Conservation (phyloP, 2,113 vertebrate genomes). For the Hemibagrus wyckioides region DNA sequence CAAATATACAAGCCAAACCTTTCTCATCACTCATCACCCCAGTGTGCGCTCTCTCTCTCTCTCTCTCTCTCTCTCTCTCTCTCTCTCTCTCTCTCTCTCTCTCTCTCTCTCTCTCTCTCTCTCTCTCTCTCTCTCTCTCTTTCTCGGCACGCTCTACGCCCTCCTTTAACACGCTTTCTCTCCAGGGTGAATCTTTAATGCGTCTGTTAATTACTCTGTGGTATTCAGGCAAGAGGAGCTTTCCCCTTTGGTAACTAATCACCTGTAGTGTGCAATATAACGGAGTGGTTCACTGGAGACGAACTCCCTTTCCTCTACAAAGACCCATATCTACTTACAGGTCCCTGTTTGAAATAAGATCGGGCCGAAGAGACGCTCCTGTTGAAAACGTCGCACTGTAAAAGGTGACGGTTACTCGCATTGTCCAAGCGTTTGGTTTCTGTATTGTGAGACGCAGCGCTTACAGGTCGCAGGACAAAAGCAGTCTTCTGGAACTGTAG, state of each 20-base stretch:
- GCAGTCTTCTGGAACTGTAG: constrained; percentile 16
- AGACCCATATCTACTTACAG: constrained; percentile 32
- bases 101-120: background rate
- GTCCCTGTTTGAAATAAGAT: constrained; percentile 29
- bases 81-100: background rate
- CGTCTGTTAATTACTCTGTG: constrained; percentile 41
- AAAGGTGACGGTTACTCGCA: constrained; percentile 33
- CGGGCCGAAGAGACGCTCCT: background rate
- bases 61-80: background rate
- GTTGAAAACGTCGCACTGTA: background rate
- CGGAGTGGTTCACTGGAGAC: constrained; percentile 27
- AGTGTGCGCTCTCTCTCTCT: background rate
- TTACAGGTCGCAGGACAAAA: constrained; percentile 11
- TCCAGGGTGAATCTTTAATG: constrained; percentile 25
- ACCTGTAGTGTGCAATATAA: constrained; percentile 34
- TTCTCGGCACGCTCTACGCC: background rate
- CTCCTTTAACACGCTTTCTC: background rate
- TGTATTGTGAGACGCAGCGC: background rate
- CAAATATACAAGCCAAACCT: constrained; percentile 31
- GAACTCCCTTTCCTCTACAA: constrained; percentile 1
- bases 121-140: background rate
- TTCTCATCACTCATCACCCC: background rate
- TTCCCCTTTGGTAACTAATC: constrained; percentile 30
- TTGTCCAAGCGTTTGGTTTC: constrained; percentile 25
- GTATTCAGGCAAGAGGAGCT: constrained; percentile 20